phyloP scores from a whole-genome alignment of 2,113 vertebrate genomes.

The Dicaeum eximium region DNA sequence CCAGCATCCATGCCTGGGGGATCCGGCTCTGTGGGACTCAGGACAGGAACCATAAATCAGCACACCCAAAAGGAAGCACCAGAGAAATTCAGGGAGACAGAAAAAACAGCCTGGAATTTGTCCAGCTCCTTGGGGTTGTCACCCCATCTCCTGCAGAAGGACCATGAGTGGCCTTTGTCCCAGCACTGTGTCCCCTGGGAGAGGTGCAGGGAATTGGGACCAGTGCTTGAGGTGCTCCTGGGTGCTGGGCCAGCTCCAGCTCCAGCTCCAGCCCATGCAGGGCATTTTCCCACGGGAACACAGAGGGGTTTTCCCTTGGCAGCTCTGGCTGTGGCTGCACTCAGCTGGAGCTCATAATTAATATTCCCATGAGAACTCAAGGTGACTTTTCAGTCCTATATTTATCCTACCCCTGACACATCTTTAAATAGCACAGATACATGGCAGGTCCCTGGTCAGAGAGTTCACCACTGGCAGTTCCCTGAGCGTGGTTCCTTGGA shows the following conservation, averaged over 20 bases:
- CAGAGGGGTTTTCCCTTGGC: background rate
- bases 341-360: background rate
- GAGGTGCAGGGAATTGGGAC: background rate
- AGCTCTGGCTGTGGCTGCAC: background rate
- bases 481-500: background rate
- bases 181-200: rapidly evolving
- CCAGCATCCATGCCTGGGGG: background rate
- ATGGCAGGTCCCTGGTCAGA: background rate
- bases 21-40: background rate
- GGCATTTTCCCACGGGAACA: rapidly evolving
- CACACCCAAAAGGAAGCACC: background rate
- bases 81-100: background rate
- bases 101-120: background rate
- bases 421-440: background rate
- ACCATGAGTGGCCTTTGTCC: background rate
- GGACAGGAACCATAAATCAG: background rate
- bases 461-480: background rate
- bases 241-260: background rate
- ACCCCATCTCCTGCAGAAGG: background rate
- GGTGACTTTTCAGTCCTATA: background rate
- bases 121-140: background rate
- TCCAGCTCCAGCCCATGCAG: rapidly evolving
- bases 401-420: slow-evolving; percentile 2
- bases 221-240: background rate
- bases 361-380: background rate